These are phyloP conservation scores for Corythaixoides concolor DNA, from an alignment of 2,113 vertebrate genomes.

Conservation along the genomic window DNA sequence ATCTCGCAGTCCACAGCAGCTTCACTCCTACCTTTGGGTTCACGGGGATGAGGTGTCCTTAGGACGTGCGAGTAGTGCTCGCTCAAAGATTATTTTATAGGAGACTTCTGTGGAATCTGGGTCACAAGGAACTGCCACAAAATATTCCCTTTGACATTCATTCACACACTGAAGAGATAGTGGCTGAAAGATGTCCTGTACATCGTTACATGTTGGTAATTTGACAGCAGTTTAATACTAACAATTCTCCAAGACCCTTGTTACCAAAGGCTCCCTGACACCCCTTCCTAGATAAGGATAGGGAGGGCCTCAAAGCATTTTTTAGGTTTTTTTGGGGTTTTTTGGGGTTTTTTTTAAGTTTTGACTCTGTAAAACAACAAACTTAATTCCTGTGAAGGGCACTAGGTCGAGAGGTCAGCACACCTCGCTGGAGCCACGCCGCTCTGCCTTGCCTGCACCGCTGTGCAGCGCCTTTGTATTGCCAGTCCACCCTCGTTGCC, in stretches of 20 bases:
- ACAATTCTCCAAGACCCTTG: neutral
- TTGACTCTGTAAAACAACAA: neutral
- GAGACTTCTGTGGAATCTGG: conserved; percentile 26
- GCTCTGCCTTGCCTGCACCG: neutral
- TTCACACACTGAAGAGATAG: neutral
- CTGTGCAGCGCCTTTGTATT: neutral
- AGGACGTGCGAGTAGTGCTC: neutral
- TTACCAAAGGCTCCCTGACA: neutral
- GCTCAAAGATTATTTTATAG: conserved; percentile 29
- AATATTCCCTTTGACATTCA: conserved; percentile 51
- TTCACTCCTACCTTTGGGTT: neutral
- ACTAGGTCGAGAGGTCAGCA: neutral
- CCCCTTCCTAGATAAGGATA: neutral
- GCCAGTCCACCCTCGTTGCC: neutral
- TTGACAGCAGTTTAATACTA: neutral
- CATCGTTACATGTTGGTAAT: conserved; percentile 1
- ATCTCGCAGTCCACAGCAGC: neutral
- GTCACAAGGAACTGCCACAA: conserved; percentile 51
- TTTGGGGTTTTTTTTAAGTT: neutral
- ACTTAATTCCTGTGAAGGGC: neutral
- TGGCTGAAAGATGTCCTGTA: neutral
- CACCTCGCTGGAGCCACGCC: rapidly evolving
- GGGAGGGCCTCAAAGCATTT: neutral
- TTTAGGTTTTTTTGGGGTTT: too few species aligned
- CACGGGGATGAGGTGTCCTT: neutral